phyloP scores from a whole-genome alignment of 2,888 invertebrate genomes.

The Mimumesa dahlbomi region DNA sequence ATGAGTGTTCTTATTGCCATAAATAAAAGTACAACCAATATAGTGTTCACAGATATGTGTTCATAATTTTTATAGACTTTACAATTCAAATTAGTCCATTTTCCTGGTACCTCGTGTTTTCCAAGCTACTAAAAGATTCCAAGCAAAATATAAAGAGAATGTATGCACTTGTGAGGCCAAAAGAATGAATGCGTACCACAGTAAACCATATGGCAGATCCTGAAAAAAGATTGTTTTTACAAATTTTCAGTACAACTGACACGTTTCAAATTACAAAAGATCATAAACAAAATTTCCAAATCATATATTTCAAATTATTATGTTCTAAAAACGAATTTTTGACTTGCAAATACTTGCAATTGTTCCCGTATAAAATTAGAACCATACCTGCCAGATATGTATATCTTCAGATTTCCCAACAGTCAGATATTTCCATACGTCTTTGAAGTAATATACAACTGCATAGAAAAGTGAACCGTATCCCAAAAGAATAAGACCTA shows the following conservation, averaged over 20 bases:
- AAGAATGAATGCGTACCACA: constrained; percentile 95
- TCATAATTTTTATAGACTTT: constrained; percentile 15
- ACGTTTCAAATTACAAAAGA: no score
- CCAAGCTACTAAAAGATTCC: constrained; percentile 92
- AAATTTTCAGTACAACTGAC: no score
- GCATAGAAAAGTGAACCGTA: constrained; percentile 91
- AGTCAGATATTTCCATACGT: constrained; percentile 90
- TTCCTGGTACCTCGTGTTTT: constrained; percentile 88
- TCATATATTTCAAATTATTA: no score
- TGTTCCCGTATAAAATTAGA: no score
- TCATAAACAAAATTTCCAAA: no score
- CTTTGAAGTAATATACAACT: constrained; percentile 89
- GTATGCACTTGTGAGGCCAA: constrained; percentile 93
- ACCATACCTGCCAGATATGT: constrained; percentile 89
- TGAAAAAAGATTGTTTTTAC: no score
- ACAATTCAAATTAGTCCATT: constrained; percentile 82
- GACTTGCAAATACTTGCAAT: no score
- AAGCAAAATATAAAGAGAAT: constrained; percentile 92
- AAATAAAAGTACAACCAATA: constrained; percentile 34
- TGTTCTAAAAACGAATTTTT: no score
- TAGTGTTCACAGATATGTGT: constrained; percentile 41
- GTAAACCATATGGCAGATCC: constrained; percentile 94
- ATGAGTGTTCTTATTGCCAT: constrained; percentile 16
- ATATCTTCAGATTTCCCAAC: constrained; percentile 86
- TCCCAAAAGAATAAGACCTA: constrained; percentile 90